phyloP scores from a whole-genome alignment of 2,113 vertebrate species.

The Eleginops maclovinus region DNA sequence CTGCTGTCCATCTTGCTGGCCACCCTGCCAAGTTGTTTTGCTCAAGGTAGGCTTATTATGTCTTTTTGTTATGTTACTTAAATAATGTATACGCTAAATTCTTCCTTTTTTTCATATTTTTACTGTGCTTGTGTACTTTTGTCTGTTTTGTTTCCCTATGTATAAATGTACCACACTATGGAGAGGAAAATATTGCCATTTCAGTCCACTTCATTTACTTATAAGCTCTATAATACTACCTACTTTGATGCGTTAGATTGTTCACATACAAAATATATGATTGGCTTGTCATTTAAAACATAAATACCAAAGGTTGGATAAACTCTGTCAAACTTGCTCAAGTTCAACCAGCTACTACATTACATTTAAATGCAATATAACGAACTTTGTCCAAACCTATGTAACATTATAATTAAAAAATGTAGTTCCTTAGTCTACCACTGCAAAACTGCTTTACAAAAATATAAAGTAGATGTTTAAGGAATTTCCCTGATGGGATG shows the following conservation, averaged over 20 bases:
- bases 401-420: not conserved
- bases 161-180: not conserved
- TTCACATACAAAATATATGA: not conserved
- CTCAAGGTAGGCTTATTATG: conserved; percentile 48
- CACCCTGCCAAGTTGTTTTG: not conserved
- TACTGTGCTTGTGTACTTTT: not conserved
- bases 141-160: not conserved
- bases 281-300: not conserved
- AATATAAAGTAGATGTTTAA: not conserved
- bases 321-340: not conserved
- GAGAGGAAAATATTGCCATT: not conserved
- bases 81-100: not conserved
- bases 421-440: not conserved
- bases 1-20: conserved; percentile 57
- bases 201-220: not conserved
- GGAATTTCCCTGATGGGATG: no score
- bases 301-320: not conserved
- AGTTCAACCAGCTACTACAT: not conserved
- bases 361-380: not conserved
- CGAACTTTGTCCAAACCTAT: not conserved
- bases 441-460: not conserved
- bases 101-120: not conserved
- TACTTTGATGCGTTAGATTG: not conserved
- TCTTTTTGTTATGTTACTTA: not conserved
- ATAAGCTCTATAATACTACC: not conserved